Conservation (phyloP, 2,888 invertebrate genomes). For the Pyrrhosoma nymphula region DNA sequence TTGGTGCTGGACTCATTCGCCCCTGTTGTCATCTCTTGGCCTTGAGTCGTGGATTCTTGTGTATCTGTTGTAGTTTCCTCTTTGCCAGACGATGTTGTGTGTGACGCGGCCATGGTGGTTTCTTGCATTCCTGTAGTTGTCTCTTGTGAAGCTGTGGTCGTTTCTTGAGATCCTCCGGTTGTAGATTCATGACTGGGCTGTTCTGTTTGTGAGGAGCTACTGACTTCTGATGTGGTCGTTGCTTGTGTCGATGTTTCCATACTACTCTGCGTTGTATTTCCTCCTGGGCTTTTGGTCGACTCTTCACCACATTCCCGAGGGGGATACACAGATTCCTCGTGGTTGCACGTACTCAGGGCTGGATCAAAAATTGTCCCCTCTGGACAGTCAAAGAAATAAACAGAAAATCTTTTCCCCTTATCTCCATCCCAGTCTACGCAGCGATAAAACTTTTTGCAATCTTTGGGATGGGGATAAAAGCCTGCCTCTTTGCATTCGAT, state of each 20-base stretch:
- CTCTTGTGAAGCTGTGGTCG: constrained; percentile 70
- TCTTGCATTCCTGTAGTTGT: constrained; percentile 69
- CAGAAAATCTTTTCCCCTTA: constrained; percentile 80
- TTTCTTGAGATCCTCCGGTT: constrained; percentile 68
- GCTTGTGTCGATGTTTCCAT: constrained; percentile 67
- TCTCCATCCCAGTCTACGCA: constrained; percentile 84
- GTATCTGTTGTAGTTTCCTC: constrained; percentile 46
- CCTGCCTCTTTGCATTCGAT: constrained; percentile 84
- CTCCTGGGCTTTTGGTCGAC: constrained; percentile 67
- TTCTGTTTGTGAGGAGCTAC: constrained; percentile 72
- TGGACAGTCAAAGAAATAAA: constrained; percentile 84
- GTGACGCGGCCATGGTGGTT: constrained; percentile 72
- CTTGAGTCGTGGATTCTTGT: constrained; percentile 64
- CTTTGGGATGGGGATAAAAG: constrained; percentile 84
- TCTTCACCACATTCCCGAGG: constrained; percentile 74
- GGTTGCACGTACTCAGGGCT: constrained; percentile 84
- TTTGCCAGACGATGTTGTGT: constrained; percentile 67
- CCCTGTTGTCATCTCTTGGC: constrained; percentile 71
- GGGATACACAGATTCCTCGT: constrained; percentile 84
- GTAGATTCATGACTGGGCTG: constrained; percentile 33
- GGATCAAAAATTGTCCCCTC: constrained; percentile 88
- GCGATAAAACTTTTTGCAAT: constrained; percentile 88
- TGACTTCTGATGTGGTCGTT: background rate
- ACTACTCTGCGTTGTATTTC: constrained; percentile 68
- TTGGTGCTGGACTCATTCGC: constrained; percentile 61